Evolutionary conservation across 2,113 vertebrate genomes (phyloP), one percentile per base, ranked within the genome.

Genomic region (Halcyon senegalensis): DNA sequence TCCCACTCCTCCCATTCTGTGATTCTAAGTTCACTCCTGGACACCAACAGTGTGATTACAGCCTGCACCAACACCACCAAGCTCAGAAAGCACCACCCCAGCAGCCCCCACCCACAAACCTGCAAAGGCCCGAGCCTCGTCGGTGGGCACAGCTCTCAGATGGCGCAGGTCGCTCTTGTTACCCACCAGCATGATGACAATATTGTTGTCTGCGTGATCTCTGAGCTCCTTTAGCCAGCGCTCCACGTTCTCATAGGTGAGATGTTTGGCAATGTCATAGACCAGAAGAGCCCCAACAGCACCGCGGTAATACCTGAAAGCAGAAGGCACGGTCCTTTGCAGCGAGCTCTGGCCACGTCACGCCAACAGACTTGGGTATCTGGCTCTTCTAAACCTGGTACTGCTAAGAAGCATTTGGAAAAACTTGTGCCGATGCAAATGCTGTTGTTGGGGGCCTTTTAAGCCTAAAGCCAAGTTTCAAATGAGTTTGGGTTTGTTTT

Each of bases 191-290:
- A 99, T 99, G 97, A 99, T 99, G 92, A 99, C 99, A 0, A 99
- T 99, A 94, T 99, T 99, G 98, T 99, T 99, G 97, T 99, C 99
- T 0, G 99, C 99, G 1, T 99, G 99, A 90, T 99, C 99, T 73
- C 99, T 98, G n/a, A 99, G 98, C 96, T 99, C 99, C 97, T 99
- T 99, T 91, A 99, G 98, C 99, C 99, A 99, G 92, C 99, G 99
- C 85, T 99, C 99, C 84, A 99, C 99, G 0, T 99, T 99, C 97
- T 99, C 99, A 0, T 99, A 99, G 0, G 99, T 99, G 97, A 99
- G 98, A 94, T 99, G 99, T 84, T 99, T 99, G 91, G 99, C 99
- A 6, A 99, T 99, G 97, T 99, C 99, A 9, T 99, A 99, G 19
- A 99, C 99, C 10, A 99, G 97, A 17, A 99, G 98, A 8, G 99